phyloP scores from a whole-genome alignment of 2,888 invertebrate species.

The Cremastinae sp. region DNA sequence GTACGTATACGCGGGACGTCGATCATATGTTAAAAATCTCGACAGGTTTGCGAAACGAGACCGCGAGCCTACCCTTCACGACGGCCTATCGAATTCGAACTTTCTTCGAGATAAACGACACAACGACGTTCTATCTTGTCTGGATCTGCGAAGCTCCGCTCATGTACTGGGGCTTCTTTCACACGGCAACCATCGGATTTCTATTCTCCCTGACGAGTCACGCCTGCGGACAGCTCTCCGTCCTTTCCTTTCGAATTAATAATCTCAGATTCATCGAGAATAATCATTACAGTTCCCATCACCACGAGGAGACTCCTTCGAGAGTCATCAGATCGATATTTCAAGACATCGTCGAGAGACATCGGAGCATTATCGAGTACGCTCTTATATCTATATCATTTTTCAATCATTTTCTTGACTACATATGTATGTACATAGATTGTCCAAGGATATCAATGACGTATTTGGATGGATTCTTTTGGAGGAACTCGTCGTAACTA shows the following conservation, averaged over 20 bases:
- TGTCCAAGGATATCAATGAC: constrained; percentile 51
- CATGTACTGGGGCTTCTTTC: constrained; percentile 39
- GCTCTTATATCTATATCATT: neutral
- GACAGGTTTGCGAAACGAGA: constrained; percentile 31
- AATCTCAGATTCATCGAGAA: constrained; percentile 29
- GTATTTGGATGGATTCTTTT: constrained; percentile 51
- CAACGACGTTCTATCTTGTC: constrained; percentile 38
- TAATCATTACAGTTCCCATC: too few species aligned
- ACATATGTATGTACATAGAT: constrained; percentile 11
- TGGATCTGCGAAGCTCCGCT: constrained; percentile 47
- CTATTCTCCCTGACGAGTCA: constrained; percentile 42
- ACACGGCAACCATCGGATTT: constrained; percentile 48
- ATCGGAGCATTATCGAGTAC: constrained; percentile 42
- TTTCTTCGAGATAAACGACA: constrained; percentile 35
- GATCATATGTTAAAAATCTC: neutral
- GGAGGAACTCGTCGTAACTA: constrained; percentile 53
- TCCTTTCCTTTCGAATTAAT: constrained; percentile 39
- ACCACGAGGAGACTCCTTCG: too few species aligned
- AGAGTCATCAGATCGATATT: constrained; percentile 8
- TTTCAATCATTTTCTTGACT: constrained; percentile 24
- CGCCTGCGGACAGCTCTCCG: constrained; percentile 46
- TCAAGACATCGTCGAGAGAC: constrained; percentile 20
- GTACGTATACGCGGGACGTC: neutral
- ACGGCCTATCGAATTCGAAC: constrained; percentile 19
- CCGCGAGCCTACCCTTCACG: constrained; percentile 16